A percentile compares a stretch with the other conserved stretches of the same genome.
phyloP scores from a whole-genome alignment of 2,797 vertebrate genomes.

The Gymnoscopelus braueri region DNA sequence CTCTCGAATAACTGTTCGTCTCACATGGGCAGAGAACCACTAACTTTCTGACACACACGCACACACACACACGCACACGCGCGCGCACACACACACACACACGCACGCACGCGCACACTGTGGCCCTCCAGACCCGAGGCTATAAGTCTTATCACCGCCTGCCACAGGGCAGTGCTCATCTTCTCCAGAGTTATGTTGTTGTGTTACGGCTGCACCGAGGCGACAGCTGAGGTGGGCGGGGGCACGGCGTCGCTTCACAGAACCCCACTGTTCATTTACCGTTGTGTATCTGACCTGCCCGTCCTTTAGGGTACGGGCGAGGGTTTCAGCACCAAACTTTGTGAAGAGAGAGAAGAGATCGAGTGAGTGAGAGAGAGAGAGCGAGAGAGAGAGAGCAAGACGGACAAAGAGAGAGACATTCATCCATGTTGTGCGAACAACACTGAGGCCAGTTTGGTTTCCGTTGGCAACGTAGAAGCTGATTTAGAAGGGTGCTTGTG shows the following conservation, averaged over 20 bases:
- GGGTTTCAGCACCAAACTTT: too few species aligned
- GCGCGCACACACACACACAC: constrained; percentile 10
- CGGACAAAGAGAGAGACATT: constrained; percentile 28
- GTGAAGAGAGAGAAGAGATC: constrained; percentile 9
- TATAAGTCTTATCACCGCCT: constrained; percentile 74
- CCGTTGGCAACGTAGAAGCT: constrained; percentile 38
- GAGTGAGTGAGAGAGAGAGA: not conserved
- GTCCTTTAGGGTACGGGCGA: constrained; percentile 22
- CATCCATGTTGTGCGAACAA: constrained; percentile 28
- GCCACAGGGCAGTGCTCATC: constrained; percentile 73
- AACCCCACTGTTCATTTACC: constrained; percentile 62
- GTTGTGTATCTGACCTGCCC: constrained; percentile 53
- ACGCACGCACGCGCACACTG: not conserved
- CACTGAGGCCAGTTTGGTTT: constrained; percentile 46
- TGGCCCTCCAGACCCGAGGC: constrained; percentile 49
- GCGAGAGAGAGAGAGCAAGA: constrained; percentile 18
- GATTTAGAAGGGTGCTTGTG: constrained; percentile 63
- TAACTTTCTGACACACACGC: constrained; percentile 22
- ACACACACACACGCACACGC: constrained; percentile 17
- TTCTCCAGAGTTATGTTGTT: constrained; percentile 74
- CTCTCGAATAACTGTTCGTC: constrained; percentile 51
- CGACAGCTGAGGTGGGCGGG: constrained; percentile 48
- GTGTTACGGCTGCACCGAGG: constrained; percentile 55
- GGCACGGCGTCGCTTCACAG: constrained; percentile 52
- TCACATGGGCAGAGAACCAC: constrained; percentile 52